phyloP scores from a whole-genome alignment of 2,888 invertebrate species.

The Euzetes globulus region DNA sequence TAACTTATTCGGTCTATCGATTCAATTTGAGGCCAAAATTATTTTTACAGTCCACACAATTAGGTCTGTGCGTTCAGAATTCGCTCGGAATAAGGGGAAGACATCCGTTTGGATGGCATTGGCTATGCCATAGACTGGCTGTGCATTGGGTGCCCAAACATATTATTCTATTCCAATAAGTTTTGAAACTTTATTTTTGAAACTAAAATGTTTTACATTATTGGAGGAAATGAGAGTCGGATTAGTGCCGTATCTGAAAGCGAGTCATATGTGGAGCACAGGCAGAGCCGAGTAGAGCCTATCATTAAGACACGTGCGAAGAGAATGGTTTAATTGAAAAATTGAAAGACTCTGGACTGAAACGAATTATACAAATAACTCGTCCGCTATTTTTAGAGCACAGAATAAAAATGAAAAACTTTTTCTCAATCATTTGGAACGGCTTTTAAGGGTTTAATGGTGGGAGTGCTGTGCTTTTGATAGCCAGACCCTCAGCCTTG shows the following conservation, averaged over 20 bases:
- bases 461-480: background rate
- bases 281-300: background rate
- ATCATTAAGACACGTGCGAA: conserved; percentile 10
- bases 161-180: conserved; percentile 9
- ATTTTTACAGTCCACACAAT: conserved; percentile 24
- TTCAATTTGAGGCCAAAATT: conserved; percentile 7
- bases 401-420: background rate
- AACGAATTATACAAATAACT: conserved; percentile 19
- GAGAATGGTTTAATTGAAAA: background rate
- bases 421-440: background rate
- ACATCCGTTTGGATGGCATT: background rate
- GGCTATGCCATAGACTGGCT: background rate
- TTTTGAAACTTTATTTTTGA: background rate
- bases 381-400: conserved; percentile 4
- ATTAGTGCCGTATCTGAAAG: background rate
- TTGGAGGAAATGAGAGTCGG: conserved; percentile 9
- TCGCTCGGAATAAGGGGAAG: conserved; percentile 8
- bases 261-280: conserved; percentile 3
- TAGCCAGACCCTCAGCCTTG: background rate
- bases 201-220: conserved; percentile 19
- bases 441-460: background rate
- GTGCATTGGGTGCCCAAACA: conserved; percentile 4
- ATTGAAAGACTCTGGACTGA: background rate
- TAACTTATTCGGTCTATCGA: conserved; percentile 2
- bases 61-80: background rate